Evolutionary conservation across 2,113 vertebrate genomes (phyloP), one percentile per base, ranked within the genome.

Genomic region (Gallinago media): DNA sequence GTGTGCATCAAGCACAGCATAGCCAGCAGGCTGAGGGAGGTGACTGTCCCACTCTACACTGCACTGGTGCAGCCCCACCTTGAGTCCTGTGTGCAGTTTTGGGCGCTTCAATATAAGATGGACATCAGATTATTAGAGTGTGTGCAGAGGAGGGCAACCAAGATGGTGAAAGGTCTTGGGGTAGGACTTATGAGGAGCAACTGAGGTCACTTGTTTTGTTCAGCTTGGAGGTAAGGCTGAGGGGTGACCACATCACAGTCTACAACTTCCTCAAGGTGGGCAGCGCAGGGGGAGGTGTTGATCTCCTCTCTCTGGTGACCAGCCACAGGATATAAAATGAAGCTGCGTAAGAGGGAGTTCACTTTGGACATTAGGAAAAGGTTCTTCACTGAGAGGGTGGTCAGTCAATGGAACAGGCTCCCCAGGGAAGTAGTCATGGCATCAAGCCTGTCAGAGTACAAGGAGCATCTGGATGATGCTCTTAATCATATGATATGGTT

Each of bases 11-110:
- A 73, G 26, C 49, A 71, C 29, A 74, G 50, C 34, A 70, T 29
- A 15, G 18, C 44, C 15, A 34, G 22, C 26, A 0, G 3, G 7
- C 21, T 0, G 0, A 58, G 20, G 56, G 22, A 68, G 17, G 27
- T 12, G 15, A 44, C 20, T 54, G 31, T 7, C 58, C 58, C 42
- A 25, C 17, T 72, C 16, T 62, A 2, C 52, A 22, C 6, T 49
- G 21, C 6, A 20, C 23, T 47, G 23, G 5, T 54, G 61, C 3
- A 2, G 50, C 36, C 23, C 5, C 34, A 52, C 15, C 54, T 77
- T 3, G 0, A 73, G 59, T 8, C 27, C 19, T 63, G 11, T 38
- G 15, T 61, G 46, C 14, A 31, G 52, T 20, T 63, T 42, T 62
- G n/a, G 67, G 29, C 2, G 0, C 21, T 7, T 75, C 67, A 71